phyloP scores from a whole-genome alignment of 2,797 vertebrate species.

The Gobionotothen gibberifrons region DNA sequence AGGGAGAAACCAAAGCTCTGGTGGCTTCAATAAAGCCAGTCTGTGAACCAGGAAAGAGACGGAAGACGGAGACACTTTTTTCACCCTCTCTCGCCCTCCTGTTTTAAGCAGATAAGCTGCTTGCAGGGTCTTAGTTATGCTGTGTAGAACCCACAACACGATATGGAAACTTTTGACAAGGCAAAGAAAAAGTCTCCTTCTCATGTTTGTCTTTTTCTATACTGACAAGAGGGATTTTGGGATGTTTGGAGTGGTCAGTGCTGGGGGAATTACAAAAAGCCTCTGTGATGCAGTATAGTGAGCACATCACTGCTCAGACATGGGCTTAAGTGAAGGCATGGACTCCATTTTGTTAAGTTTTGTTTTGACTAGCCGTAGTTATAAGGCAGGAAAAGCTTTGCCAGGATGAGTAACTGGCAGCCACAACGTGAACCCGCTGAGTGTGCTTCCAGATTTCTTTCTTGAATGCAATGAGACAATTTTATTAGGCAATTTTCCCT shows the following conservation, averaged over 20 bases:
- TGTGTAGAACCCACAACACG: constrained; percentile 69
- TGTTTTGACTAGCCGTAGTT: constrained; percentile 28
- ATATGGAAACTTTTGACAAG: constrained; percentile 77
- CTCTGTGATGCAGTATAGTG: constrained; percentile 44
- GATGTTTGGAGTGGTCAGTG: constrained; percentile 72
- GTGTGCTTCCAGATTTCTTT: constrained; percentile 16
- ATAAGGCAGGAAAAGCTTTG: constrained; percentile 21
- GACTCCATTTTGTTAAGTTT: constrained; percentile 37
- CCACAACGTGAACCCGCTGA: constrained; percentile 9
- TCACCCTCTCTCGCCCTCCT: constrained; percentile 69
- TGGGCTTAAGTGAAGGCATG: constrained; percentile 33
- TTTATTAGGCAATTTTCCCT: constrained; percentile 14
- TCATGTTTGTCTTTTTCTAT: constrained; percentile 66
- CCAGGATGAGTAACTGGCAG: constrained; percentile 29
- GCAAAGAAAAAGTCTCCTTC: constrained; percentile 62
- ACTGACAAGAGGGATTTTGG: constrained; percentile 73
- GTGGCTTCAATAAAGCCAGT: constrained; percentile 74
- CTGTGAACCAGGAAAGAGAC: constrained; percentile 75
- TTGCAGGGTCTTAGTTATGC: constrained; percentile 84
- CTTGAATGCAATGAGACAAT: constrained; percentile 19
- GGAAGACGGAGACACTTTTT: constrained; percentile 64
- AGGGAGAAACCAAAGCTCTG: constrained; percentile 68
- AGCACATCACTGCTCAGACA: constrained; percentile 39
- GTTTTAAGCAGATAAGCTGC: constrained; percentile 85
- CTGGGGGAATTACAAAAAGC: constrained; percentile 62